Percentiles rank a stretch among this genome's conserved stretches.
phyloP scores from a whole-genome alignment of 30 jellyfish, hydroid and myxozoan species.

The Mastigias papua region DNA sequence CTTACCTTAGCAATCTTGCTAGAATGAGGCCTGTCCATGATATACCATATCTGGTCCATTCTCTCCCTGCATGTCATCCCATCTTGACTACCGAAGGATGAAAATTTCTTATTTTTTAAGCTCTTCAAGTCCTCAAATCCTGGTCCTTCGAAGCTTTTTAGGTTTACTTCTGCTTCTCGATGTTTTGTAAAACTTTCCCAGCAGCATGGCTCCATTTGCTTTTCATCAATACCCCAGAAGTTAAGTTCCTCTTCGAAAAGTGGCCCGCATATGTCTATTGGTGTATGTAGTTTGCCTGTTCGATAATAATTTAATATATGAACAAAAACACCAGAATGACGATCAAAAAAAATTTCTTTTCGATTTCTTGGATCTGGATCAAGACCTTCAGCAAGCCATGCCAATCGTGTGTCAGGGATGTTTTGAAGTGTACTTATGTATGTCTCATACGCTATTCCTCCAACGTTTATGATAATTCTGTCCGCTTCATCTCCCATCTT shows the following conservation, averaged over 20 bases:
- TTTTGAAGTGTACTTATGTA: conserved; percentile 92
- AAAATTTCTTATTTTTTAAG: conserved; percentile 49
- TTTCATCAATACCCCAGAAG: conserved; percentile 99
- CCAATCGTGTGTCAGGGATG: conserved; percentile 92
- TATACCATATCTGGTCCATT: conserved; percentile 80
- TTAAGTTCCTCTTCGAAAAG: conserved; percentile 95
- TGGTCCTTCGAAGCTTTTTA: conserved; percentile 94
- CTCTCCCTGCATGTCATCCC: conserved; percentile 61
- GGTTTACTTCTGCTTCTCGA: conserved; percentile 96
- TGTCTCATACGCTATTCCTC: conserved; percentile 93
- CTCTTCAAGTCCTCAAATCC: conserved; percentile 91
- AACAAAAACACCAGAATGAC: conserved; percentile 97
- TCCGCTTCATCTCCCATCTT: conserved; percentile 86
- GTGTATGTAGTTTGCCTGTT: conserved; percentile 96
- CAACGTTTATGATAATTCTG: conserved; percentile 77
- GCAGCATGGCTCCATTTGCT: conserved; percentile 99
- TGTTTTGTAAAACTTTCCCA: conserved; percentile 97
- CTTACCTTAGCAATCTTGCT: conserved; percentile 90
- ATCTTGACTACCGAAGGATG: conserved; percentile 57
- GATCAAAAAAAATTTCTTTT: conserved; percentile 89
- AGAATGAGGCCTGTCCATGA: conserved; percentile 96
- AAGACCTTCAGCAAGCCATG: conserved; percentile 93
- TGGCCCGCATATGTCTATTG: conserved; percentile 97
- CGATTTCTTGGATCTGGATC: conserved; percentile 72
- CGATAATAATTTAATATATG: conserved; percentile 94